Evolutionary conservation across 2,113 vertebrate species (phyloP), one percentile per base, ranked within the genome.

Genomic region (Labeo rohita): DNA sequence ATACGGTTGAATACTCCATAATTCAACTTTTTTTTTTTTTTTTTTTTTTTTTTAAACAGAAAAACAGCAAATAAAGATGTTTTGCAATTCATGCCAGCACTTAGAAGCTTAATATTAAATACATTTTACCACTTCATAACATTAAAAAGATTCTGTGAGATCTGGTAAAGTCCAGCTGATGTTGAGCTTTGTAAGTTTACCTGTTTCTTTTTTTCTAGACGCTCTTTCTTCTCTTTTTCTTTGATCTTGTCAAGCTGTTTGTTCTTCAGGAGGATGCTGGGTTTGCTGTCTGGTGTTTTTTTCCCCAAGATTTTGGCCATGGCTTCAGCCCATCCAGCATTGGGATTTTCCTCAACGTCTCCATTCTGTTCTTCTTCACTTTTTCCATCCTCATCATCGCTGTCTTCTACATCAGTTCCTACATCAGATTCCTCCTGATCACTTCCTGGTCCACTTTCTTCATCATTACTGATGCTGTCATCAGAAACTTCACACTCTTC

Each of bases 231-330:
- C 66, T 94, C 92, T 68, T 87, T 95, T 11, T 95, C 94, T 86
- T 93, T 97, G 16, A 93, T 93, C 88, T 96, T 97, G 61, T 97
- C 95, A 85, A 97, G 87, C 75, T 92, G 92, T 90, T 96, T 98
- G 93, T 93, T 98, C 88, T 96, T 98, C 84, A 95, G 86, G 85
- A 99, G 93, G 85, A 99, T 99, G 54, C 83, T 92, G 70, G 93
- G 80, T 49, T 95, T 95, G 78, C 90, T 95, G 11, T 91, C 90
- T 0, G 95, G 92, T 0, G 93, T 93, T 83, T 96, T 96, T 93
- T 95, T 98, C 70, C 92, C 95, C 86, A 99, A 95, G 76, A 99
- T 94, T 92, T 96, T 97, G n/a, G 97, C 96, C 98, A 99, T 99
- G 87, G 96, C 97, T 23, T 98, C 95, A 0, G 98, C 98, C 98